These are phyloP conservation scores for Hyperopisus bebe DNA, from an alignment of 2,113 vertebrate species.

Conservation along the genomic window DNA sequence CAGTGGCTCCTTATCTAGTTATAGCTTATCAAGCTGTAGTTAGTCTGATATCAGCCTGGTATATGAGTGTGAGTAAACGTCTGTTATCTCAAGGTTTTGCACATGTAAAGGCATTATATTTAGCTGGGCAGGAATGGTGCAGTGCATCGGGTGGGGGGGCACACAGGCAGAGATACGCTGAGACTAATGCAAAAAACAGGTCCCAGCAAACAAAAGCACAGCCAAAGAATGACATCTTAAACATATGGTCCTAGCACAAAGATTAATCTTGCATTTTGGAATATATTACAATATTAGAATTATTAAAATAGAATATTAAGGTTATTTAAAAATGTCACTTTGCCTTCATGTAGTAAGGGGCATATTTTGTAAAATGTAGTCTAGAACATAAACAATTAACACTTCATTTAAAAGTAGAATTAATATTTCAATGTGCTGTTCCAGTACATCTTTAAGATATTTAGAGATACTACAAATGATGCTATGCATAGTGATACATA, in stretches of 20 bases:
- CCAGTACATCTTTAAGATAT: neutral
- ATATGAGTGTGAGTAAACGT: neutral
- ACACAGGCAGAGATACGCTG: neutral
- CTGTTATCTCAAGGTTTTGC: neutral
- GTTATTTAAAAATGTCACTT: neutral
- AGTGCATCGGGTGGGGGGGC: neutral
- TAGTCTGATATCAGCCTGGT: neutral
- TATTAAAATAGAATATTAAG: neutral
- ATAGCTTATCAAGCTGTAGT: constrained; percentile 3
- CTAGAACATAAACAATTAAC: neutral
- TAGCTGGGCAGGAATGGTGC: neutral
- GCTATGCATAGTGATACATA: neutral
- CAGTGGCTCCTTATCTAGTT: neutral
- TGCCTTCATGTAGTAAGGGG: neutral
- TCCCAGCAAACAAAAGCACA: neutral
- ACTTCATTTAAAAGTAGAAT: neutral
- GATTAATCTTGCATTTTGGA: neutral
- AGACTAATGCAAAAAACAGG: neutral
- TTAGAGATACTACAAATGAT: neutral
- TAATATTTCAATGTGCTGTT: neutral
- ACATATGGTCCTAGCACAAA: neutral
- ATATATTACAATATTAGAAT: neutral
- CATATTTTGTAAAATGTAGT: neutral
- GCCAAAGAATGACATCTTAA: neutral
- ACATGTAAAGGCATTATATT: constrained; percentile 9